Conservation (phyloP, 2,797 vertebrate genomes). For the Macropus fuliginosus region DNA sequence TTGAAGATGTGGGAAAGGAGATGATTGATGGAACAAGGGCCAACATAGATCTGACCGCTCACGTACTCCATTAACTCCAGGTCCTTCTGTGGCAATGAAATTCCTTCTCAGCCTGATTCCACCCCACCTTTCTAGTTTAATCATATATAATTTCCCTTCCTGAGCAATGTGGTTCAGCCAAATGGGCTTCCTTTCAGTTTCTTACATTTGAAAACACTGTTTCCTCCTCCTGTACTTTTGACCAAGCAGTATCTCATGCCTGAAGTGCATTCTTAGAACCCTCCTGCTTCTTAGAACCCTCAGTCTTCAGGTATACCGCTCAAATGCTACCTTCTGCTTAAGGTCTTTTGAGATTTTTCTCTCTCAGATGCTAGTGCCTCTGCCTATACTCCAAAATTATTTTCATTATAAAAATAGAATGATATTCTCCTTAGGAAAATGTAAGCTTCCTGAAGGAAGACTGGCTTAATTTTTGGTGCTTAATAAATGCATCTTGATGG, state of each 20-base stretch:
- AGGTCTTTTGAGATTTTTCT: neutral
- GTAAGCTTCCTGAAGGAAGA: neutral
- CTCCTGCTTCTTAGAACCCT: neutral
- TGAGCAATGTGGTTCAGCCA: neutral
- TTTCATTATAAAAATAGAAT: neutral
- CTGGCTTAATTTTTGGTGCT: neutral
- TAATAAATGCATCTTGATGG: neutral
- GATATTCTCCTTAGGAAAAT: neutral
- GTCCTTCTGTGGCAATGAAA: neutral
- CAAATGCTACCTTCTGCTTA: neutral
- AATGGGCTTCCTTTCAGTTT: neutral
- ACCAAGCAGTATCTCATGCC: neutral
- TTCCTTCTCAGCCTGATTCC: neutral
- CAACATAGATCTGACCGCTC: neutral
- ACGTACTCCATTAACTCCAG: neutral
- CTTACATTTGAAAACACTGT: neutral
- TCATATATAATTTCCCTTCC: neutral
- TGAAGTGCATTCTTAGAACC: neutral
- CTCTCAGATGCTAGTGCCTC: neutral
- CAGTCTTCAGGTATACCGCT: neutral
- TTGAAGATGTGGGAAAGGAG: neutral
- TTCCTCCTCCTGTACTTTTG: neutral
- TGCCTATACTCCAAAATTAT: neutral
- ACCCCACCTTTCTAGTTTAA: neutral
- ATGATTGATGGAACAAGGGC: neutral